phyloP scores from a whole-genome alignment of 2,113 vertebrate species.

The Chloebia gouldiae region DNA sequence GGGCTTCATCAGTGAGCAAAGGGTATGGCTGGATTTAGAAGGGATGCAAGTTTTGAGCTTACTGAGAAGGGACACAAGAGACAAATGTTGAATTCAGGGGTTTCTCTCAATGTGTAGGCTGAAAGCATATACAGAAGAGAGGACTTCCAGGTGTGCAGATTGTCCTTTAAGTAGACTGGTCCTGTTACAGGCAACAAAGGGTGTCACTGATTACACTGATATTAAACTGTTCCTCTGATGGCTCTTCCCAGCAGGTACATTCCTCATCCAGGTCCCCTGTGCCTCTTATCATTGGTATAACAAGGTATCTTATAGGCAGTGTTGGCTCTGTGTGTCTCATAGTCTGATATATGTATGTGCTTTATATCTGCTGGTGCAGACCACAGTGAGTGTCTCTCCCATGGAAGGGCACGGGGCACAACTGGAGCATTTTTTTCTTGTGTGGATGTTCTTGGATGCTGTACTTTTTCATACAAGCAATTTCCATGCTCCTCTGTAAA shows the following conservation, averaged over 20 bases:
- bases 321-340: rapidly evolving
- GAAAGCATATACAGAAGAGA: background rate
- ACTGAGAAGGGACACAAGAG: background rate
- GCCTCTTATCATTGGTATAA: background rate
- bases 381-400: background rate
- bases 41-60: background rate
- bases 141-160: rapidly evolving
- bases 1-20: background rate
- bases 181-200: background rate
- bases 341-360: rapidly evolving
- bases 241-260: background rate
- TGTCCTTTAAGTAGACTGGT: background rate
- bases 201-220: background rate
- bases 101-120: background rate
- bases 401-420: background rate
- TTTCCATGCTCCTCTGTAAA: background rate
- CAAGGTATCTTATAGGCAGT: rapidly evolving
- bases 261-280: rapidly evolving
- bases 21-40: background rate
- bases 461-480: background rate
- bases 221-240: background rate
- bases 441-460: background rate
- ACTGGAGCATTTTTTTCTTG: background rate
- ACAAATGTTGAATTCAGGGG: background rate
- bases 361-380: background rate